Conservation (phyloP, 2,113 vertebrate species). For the Centropristis striata region DNA sequence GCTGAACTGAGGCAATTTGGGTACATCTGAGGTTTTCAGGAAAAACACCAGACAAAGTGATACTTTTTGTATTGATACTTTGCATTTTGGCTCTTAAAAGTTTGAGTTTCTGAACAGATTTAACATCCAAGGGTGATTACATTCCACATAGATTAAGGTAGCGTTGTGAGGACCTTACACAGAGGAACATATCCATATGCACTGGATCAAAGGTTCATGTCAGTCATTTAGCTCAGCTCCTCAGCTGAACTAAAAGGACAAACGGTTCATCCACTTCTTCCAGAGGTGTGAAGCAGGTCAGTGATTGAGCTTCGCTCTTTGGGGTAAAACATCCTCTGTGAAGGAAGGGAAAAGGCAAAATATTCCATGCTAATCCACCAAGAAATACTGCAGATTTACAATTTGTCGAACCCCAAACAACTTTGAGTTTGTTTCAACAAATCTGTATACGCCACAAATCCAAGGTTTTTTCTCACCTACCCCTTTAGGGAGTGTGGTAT, state of each 20-base stretch:
- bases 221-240: background rate
- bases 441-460: background rate
- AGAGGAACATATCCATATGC: constrained; percentile 12
- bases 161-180: constrained; percentile 44
- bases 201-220: constrained; percentile 29
- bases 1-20: constrained; percentile 64
- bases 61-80: background rate
- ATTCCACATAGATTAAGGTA: constrained; percentile 70
- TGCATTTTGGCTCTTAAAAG: constrained; percentile 39
- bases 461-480: constrained; percentile 14
- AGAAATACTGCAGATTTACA: constrained; percentile 18
- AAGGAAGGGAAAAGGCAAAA: constrained; percentile 35
- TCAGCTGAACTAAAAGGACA: constrained; percentile 7
- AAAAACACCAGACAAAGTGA: constrained; percentile 38
- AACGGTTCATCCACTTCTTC: constrained; percentile 27
- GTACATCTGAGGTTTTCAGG: constrained; percentile 60
- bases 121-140: constrained; percentile 67
- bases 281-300: constrained; percentile 20
- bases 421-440: constrained; percentile 28
- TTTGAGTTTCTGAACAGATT: constrained; percentile 12
- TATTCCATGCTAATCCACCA: constrained; percentile 8
- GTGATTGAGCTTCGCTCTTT: constrained; percentile 70
- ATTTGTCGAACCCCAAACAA: constrained; percentile 42
- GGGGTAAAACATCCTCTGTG: constrained; percentile 23
- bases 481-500: background rate